Evolutionary conservation across 2,113 vertebrate species (phyloP), one percentile per base, ranked within the genome.

Genomic region (Chauna torquata): DNA sequence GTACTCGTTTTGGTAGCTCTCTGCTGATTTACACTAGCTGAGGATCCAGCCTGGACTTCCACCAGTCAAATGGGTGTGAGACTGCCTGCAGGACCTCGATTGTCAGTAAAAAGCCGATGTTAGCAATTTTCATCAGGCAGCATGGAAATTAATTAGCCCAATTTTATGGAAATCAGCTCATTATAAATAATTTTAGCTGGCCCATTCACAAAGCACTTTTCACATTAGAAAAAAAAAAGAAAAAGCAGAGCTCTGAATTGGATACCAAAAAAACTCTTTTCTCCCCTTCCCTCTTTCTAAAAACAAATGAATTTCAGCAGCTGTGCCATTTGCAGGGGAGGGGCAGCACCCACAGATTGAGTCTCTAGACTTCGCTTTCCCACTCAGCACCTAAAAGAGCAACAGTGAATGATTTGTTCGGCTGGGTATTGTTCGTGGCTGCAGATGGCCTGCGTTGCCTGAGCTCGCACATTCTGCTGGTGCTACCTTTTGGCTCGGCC

Each of bases 111-210:
- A 96, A 94, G 91, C 85, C 93, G 69, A 94, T 96, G 96, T 93
- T 97, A 96, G 96, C 97, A 97, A 97, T 97, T 97, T 97, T 97
- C 96, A 96, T 97, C 95, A 97, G 92, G 93, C 96, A 95, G 91
- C 96, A 95, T 97, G 96, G 96, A 97, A 97, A 97, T 97, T 97
- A 97, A 97, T 97, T 97, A 97, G 96, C 88, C 92, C 97, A 97
- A 97, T 97, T 97, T 97, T 97, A 97, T 97, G 97, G 97, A 97
- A 97, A 97, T 97, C 66, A 97, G 95, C 93, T 97, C 97, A 97
- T 97, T 97, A 97, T 93, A 96, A 97, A 96, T 97, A 97, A 97
- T 97, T 97, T 97, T 96, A 97, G 97, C 96, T 97, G 96, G 97
- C 95, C 96, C 94, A 97, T 97, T 97, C 96, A 97, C 96, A 96